Evolutionary conservation across 2,888 invertebrate species (phyloP), one percentile per base, ranked within the genome.

Genomic region (Himalopsyche tibetana): DNA sequence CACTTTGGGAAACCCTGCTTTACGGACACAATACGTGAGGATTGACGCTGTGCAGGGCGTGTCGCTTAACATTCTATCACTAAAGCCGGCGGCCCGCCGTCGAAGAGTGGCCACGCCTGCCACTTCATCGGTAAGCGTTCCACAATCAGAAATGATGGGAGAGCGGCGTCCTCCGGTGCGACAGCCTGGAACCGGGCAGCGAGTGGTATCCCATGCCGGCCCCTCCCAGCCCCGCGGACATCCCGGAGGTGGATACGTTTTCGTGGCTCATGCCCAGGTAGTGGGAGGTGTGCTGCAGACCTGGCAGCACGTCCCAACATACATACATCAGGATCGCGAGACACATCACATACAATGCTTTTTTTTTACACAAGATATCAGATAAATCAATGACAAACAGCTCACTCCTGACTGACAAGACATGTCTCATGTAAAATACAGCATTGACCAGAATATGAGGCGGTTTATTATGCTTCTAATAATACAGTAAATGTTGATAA

Each of bases 231-330:
- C 80, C 19, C 9, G 40, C 28, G 17, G 40, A 38, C 82, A 88
- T 85, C 17, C 88, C 88, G 28, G 87, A 85, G n/a, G 85, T 84
- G 4, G 88, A 87, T 82, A 88, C 84, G 83, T 86, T 88, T 79
- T 88, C 88, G 85, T 88, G 87, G 79, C 88, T 88, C 84, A 80
- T 86, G 82, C 92, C 92, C 90, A 92, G 92, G 92, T 90, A 92
- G 74, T 82, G 81, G 80, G 55, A 38, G 5, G 79, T 28, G 63
- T 28, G n/a, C 55, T 45, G n/a, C 80, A 80, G 74, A 17, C 79
- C 19, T 45, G 79, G 38, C 80, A 36, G 55, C 84, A 36, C 36
- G 40, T 56, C 17, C 82, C 82, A 42, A 74, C 80, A 28, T 74
- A 74, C 28, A 38, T 19, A 38, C 80, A 42, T 80, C 80, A 19